These are phyloP conservation scores for Anthopleura sola DNA, from an alignment of 64 coral and sea anemone genomes.

Conservation along the genomic window DNA sequence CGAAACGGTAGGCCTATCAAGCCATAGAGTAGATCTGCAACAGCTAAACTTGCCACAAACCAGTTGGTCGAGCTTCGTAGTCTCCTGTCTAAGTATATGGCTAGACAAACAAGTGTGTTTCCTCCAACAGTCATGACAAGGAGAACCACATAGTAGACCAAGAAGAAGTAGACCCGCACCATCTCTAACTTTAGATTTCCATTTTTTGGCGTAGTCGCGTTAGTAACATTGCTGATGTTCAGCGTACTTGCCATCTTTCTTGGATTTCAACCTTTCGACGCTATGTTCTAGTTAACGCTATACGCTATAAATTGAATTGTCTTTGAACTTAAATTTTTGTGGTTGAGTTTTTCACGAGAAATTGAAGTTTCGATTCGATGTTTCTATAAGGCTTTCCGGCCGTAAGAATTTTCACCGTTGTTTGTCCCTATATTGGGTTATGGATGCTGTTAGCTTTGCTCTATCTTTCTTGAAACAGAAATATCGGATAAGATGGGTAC, in stretches of 20 bases:
- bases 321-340: background rate
- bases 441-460: background rate
- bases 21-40: constrained; percentile 78
- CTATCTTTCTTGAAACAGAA: background rate
- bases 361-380: background rate
- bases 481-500: background rate
- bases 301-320: background rate
- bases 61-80: constrained; percentile 81
- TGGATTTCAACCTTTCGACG: background rate
- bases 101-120: constrained; percentile 73
- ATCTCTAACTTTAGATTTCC: background rate
- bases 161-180: constrained; percentile 15
- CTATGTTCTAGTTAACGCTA: background rate
- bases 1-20: constrained; percentile 64
- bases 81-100: constrained; percentile 75
- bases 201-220: background rate
- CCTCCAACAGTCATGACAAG: constrained; percentile 60
- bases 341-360: background rate
- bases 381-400: background rate
- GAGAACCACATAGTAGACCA: constrained; percentile 51
- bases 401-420: background rate
- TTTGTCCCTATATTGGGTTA: background rate
- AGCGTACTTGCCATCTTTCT: background rate
- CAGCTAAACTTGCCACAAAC: constrained; percentile 81
- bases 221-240: background rate